Base-by-base conservation (phyloP, 1,140 invertebrate species). In the Euura lappo region DNA sequence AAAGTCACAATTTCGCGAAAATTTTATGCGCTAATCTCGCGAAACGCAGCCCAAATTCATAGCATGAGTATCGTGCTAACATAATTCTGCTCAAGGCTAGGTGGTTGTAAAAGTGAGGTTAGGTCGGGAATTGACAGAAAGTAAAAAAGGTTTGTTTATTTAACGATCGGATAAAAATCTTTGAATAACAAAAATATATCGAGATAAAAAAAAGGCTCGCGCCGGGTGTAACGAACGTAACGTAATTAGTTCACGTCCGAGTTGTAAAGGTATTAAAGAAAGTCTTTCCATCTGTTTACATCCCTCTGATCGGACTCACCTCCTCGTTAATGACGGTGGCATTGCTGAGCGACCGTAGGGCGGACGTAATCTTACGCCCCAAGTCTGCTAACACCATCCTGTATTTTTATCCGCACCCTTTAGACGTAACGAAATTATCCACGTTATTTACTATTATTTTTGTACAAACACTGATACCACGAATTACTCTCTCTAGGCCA, bases 341-440 rank as follows among this genome's bases (percentile, higher is more conserved):
- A 92, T 98, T 98, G 88, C 97, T 99, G 72, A 99, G 90, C 46
- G 97, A 99, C 80, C 98, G 94, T 83, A 99, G 89, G 68, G 99
- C 99, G 83, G 96, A 96, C 79, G 98, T 99, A 87, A 99, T 99
- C 91, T 99, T 99, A 85, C 98, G 93, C 83, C 99, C 99, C 87
- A 99, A 93, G 92, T 99, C 98, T 80, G 98, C 99, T 92, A 99
- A 97, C 87, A 99, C 99, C 99, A 99, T 99, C 84, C 90, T 95
- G 71, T 71, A 43, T 46, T 44, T 10, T 70, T 45, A 45, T 70
- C 11, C 45, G 10, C 42, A 42, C 44, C 4, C 8, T 42, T 11
- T 13, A 8, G 13, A 8, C 8, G 42, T 13, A 68, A 68, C 8
- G 8, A 2, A 68, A 68, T 44, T 42, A 68, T 28, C 28, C 28